Evolutionary conservation across 2,888 invertebrate genomes (phyloP), one percentile per base, ranked within the genome.

Genomic region (Himalopsyche kuldschensis): DNA sequence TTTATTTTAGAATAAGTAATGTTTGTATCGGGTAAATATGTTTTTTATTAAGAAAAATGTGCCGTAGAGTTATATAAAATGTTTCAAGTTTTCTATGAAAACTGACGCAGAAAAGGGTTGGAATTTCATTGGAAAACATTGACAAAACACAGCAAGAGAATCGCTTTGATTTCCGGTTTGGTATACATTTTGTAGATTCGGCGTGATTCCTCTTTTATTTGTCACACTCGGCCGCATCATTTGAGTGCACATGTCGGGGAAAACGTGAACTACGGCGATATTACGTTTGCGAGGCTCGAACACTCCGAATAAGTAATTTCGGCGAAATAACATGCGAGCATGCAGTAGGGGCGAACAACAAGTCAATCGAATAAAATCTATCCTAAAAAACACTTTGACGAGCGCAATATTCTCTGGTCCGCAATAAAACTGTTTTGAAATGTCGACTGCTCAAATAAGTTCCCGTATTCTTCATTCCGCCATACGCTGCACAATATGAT

Each of bases 361-460:
- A 81, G 84, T 75, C 79, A 79, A 81, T 81, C 81, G 84, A 75
- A 76, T 81, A 84, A 82, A 81, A 81, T 84, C 81, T 48, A 78
- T 76, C 79, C 80, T 77, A 83, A 81, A 83, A 81, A 83, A 83
- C 78, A 80, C 47, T 79, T 78, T 75, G 82, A 78, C 76, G 81
- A 75, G 46, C 24, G 78, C 84, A 81, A 84, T 84, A 84, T 84
- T 84, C 81, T 27, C 41, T 24, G 76, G 46, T 24, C n/a, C 31
- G 82, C 82, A 79, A 81, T 84, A 81, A 85, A 85, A 85, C 81
- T 85, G 84, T 85, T 85, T 85, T 84, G 84, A 80, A 75, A 84
- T 80, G 85, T 77, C 80, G 84, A 82, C 80, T 82, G 82, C 76
- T 78, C 80, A 63, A 84, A 81, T 81, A 83, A 83, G 82, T 82